Base-by-base conservation (phyloP, 2,888 invertebrate genomes). In the Reticulitermes lucifugus region DNA sequence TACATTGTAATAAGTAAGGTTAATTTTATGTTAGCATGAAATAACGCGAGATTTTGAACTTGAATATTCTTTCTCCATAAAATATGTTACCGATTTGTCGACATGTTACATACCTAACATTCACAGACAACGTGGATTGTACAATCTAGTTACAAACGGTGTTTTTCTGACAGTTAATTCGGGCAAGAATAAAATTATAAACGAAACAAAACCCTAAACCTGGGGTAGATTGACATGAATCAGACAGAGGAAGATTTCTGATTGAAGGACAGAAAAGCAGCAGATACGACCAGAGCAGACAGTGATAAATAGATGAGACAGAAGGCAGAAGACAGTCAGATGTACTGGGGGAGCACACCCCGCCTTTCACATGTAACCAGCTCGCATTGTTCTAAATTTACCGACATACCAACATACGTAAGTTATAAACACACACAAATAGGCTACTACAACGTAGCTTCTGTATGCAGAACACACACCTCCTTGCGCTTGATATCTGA, bases 331-430 rank as follows among this genome's bases (percentile, higher is more conserved):
- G 71, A 60, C 60, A 60, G 60, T 25, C 71, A 71, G 71, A 71
- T 29, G 25, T 71, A 71, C 35, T 25, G 60, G 60, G 60, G 60
- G 21, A 18, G 18, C 22, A 60, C 71, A 25, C 29, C 71, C 71
- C 29, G 55, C 79, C 59, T 59, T 79, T 29, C 59, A 35, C 79
- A 35, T 77, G 77, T 51, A 77, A 46, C 77, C 22, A 29, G 55
- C 29, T 79, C 25, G 59, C 79, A 29, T 59, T 79, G 79, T 79
- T 79, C 79, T 79, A 59, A 79, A 79, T 79, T 79, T 79, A 79
- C 59, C 79, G 59, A 25, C 80, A 70, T 84, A 55, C 18, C 60
- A 21, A 60, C 60, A 60, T 60, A 60, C 60, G 21, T 70, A 73
- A 35, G 35, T 35, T 35, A 35, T 35, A 35, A 35, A 35, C 43